Base-by-base conservation (phyloP, 1,140 invertebrate genomes). In the Rhopalosiphum padi region DNA sequence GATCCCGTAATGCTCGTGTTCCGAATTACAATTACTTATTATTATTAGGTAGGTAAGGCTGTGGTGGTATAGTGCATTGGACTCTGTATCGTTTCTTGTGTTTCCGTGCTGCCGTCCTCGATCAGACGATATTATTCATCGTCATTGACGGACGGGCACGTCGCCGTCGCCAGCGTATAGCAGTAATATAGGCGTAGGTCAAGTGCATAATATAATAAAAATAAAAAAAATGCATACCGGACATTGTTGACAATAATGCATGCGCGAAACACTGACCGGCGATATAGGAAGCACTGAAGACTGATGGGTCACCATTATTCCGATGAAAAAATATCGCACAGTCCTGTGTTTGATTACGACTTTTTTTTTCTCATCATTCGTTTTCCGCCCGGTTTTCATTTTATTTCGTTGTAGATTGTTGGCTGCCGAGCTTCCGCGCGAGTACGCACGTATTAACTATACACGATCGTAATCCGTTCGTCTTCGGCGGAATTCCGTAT, bases 1-100 rank as follows among this genome's bases (percentile, higher is more conserved):
- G 25, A 22, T 48, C 46, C 43, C 46, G 86, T 48, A 48, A 43
- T 43, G 83, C 41, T 87, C 85, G 43, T 35, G 87, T 53, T 53
- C 46, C n/a, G 37, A 88, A 88, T 53, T 48, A 88, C 87, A 88
- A 88, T 88, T 87, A 87, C 43, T 87, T 25, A 41, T 85, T 85
- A 41, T 23, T 43, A 43, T 23, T 85, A 25, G 83, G 22, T 43
- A 41, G 35, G 60, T n/a, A n/a, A 77, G 60, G 30, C 60, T n/a
- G 30, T n/a, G 60, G 9, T n/a, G 55, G 55, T 60, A 60, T 60
- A 60, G 60, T 77, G 60, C 60, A 77, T 77, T 77, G 60, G 60
- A 77, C 60, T 77, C 60, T 43, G 22, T 85, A 23, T 85, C 23
- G 83, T 30, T 85, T 21, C 43, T 41, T 18, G 41, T 15, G 43